Evolutionary conservation across 1,140 invertebrate species (phyloP).

Genomic region (Hycleus cichorii): DNA sequence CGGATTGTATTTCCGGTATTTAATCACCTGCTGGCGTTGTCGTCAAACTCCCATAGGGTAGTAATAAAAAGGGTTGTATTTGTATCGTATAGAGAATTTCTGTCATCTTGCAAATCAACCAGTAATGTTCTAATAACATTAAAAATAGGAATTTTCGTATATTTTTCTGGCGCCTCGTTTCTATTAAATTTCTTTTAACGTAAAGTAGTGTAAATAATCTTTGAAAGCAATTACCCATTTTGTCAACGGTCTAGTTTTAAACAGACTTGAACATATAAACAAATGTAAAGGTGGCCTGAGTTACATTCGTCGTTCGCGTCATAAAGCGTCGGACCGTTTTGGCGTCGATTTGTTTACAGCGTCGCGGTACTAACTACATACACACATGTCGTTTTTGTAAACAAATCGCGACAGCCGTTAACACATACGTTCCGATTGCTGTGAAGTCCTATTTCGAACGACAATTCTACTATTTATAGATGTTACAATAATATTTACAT

Average conservation of each 20-base stretch:
- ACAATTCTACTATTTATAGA: conserved; percentile 37
- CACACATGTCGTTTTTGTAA: conserved; percentile 36
- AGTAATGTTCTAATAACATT: conserved; percentile 17
- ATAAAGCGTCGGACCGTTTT: conserved; percentile 28
- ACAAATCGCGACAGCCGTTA: conserved; percentile 35
- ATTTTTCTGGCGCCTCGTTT: conserved; percentile 33
- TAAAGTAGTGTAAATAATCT: conserved; percentile 36
- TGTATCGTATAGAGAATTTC: no score
- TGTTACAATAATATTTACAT: conserved; percentile 35
- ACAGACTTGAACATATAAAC: conserved; percentile 31
- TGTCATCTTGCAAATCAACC: conserved; percentile 18
- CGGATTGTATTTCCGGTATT: no score
- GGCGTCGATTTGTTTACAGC: conserved; percentile 37
- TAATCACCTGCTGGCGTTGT: no score
- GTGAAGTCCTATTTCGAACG: conserved; percentile 28
- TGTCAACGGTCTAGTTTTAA: conserved; percentile 38
- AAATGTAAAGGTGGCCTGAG: conserved; percentile 27
- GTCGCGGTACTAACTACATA: conserved; percentile 27
- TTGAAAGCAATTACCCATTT: conserved; percentile 38
- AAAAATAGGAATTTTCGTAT: conserved; percentile 34
- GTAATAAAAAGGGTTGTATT: no score
- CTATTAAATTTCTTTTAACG: conserved; percentile 37
- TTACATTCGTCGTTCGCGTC: conserved; percentile 24
- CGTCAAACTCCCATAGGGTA: no score
- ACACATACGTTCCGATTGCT: conserved; percentile 30